Base-by-base conservation (phyloP, 2,113 vertebrate genomes). In the Prinia subflava region DNA sequence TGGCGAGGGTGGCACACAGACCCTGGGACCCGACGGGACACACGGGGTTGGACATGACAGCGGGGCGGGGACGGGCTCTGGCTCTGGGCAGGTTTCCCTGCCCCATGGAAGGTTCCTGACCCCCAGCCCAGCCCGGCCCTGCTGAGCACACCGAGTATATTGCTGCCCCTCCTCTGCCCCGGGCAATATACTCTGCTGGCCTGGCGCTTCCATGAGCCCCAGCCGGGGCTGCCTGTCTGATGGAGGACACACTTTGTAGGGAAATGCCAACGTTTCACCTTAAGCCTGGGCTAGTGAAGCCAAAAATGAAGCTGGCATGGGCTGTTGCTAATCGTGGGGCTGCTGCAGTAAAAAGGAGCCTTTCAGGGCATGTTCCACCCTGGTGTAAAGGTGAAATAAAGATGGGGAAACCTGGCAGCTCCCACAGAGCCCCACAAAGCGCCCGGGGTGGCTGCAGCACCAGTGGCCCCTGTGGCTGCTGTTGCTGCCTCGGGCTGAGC, bases 61-160 rank as follows among this genome's bases (percentile, higher is more conserved):
- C 42, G 46, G 46, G 49, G 15, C 1, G 30, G 83, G 91, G 85
- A 50, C 27, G 59, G 83, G 55, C 85, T 89, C 82, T 82, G 90
- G 94, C 83, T 60, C 53, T 6, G 23, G 14, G 92, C 84, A 96
- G 91, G 63, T 28, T 37, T 49, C 78, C 93, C 96, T 92, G 94
- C 76, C 71, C 95, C 97, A 94, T 73, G 95, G 97, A 96, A 96
- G 87, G 41, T 60, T 81, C 84, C 94, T 78, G 76, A 70, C 75
- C 77, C 94, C 92, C 91, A 95, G 87, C 94, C 23, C 28, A 60
- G 89, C 69, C 82, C 57, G 94, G 94, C 86, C 27, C 79, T 57
- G 79, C 85, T 27, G 64, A 80, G 42, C 94, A 56, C 95, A n/a
- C 83, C 41, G 50, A 65, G 92, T 83, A 92, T 93, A 97, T 96